Evolutionary conservation across 2,797 vertebrate genomes (phyloP).

Genomic region (Smutsia gigantea): DNA sequence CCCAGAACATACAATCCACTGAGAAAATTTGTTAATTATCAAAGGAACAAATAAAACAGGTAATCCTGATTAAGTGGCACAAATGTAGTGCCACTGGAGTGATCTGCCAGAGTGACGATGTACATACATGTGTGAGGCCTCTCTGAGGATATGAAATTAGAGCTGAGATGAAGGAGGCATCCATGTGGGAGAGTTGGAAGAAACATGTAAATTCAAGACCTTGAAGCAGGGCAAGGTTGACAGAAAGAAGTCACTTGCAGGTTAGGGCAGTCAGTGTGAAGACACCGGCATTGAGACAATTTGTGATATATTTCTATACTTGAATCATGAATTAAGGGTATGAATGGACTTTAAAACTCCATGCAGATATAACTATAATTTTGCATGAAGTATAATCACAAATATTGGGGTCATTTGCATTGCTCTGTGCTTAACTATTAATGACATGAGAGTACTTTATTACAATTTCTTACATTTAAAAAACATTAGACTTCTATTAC

Average conservation of each 20-base stretch:
- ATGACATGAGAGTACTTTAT: not conserved
- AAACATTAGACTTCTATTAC: constrained; percentile 14
- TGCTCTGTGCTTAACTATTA: not conserved
- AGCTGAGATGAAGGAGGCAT: not conserved
- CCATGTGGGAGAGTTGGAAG: not conserved
- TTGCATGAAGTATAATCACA: not conserved
- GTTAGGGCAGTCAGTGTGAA: not conserved
- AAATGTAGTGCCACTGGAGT: not conserved
- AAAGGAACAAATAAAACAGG: not conserved
- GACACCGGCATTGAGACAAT: not conserved
- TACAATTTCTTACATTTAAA: not conserved
- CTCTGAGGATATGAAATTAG: not conserved
- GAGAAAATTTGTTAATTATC: not conserved
- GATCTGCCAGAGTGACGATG: not conserved
- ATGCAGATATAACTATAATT: not conserved
- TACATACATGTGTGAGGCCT: not conserved
- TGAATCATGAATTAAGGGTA: not conserved
- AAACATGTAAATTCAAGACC: not conserved
- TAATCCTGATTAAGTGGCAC: not conserved
- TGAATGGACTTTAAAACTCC: not conserved
- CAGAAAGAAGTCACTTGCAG: not conserved
- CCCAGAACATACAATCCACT: not conserved
- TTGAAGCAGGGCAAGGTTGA: not conserved
- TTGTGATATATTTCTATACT: not conserved
- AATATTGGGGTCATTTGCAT: not conserved